Evolutionary conservation across 2,797 vertebrate species (phyloP), one percentile per base, ranked within the genome.

Genomic region (Furcifer pardalis): DNA sequence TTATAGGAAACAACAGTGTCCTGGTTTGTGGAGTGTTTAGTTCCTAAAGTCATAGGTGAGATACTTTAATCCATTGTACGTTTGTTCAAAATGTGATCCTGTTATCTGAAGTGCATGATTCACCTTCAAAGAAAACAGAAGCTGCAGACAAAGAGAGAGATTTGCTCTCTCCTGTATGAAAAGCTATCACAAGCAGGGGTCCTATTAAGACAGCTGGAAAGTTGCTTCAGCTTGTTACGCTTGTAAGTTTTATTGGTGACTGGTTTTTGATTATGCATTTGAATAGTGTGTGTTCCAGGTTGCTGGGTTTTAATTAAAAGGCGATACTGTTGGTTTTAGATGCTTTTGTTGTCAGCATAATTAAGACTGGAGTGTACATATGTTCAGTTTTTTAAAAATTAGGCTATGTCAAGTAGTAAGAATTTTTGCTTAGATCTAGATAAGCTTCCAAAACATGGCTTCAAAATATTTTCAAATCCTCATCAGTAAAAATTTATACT

Each of bases 51-150:
- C 89, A 5, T 92, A 88, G 2, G 15, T 85, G 88, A 32, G 69
- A 86, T 30, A 90, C 88, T 90, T 79, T 87, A 84, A 81, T 92
- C 93, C 86, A 3, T 85, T 89, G 91, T 90, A 27, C n/a, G 59
- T 87, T 91, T 86, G 84, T 93, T 89, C 89, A 93, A 88, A 93
- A 84, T 78, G 81, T 93, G 93, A 88, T 86, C 93, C 96, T 91
- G 92, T 91, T 94, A 91, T 91, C 93, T 93, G 91, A 92, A 94
- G 94, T 88, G 89, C 90, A 42, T 94, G 94, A 97, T 97, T 97
- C 97, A 97, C 97, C 96, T 97, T 97, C 96, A 94, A 94, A 97
- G 96, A 94, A 96, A 96, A 96, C 95, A 96, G 97, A 97, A 97
- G 96, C 96, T 94, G 93, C 95, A 95, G 95, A 97, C 97, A 97